Percentiles rank a stretch among this genome's conserved stretches.
Conservation (phyloP, 2,888 invertebrate genomes). For the Agrochola lota region DNA sequence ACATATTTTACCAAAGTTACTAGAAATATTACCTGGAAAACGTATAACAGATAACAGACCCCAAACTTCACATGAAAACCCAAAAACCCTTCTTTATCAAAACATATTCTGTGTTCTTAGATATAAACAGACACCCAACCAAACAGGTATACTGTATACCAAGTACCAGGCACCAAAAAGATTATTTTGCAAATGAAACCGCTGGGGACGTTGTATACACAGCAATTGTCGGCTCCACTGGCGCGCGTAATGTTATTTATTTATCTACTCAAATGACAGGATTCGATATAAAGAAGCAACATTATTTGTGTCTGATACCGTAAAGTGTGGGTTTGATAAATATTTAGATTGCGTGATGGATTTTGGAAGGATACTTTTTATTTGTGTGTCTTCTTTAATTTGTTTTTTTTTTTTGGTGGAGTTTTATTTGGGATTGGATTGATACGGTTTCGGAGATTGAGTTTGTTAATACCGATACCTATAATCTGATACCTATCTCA, state of each 20-base stretch:
- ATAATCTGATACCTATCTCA: no score
- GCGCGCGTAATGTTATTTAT: conserved; percentile 84
- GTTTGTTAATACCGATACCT: background rate
- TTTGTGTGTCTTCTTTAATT: conserved; percentile 24
- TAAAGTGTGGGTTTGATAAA: conserved; percentile 48
- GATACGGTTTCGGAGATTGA: conserved; percentile 5
- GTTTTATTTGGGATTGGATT: conserved; percentile 21
- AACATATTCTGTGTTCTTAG: conserved; percentile 23
- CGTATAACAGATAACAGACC: background rate
- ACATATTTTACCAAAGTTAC: background rate
- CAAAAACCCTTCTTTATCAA: conserved; percentile 13
- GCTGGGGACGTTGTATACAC: conserved; percentile 64
- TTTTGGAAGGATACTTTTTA: conserved; percentile 24
- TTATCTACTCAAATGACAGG: conserved; percentile 85
- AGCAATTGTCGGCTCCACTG: conserved; percentile 85
- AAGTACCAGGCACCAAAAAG: conserved; percentile 45
- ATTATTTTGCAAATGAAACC: conserved; percentile 69
- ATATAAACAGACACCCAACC: background rate
- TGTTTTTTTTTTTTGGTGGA: background rate
- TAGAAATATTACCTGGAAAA: background rate
- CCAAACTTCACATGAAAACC: background rate
- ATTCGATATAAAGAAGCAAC: conserved; percentile 81
- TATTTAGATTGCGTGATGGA: conserved; percentile 52
- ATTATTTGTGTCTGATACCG: conserved; percentile 56
- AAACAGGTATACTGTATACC: background rate